Percentiles rank a stretch among this genome's conserved stretches.
phyloP scores from a whole-genome alignment of 2,888 invertebrate genomes.

The Caenorhabditis drosophilae region DNA sequence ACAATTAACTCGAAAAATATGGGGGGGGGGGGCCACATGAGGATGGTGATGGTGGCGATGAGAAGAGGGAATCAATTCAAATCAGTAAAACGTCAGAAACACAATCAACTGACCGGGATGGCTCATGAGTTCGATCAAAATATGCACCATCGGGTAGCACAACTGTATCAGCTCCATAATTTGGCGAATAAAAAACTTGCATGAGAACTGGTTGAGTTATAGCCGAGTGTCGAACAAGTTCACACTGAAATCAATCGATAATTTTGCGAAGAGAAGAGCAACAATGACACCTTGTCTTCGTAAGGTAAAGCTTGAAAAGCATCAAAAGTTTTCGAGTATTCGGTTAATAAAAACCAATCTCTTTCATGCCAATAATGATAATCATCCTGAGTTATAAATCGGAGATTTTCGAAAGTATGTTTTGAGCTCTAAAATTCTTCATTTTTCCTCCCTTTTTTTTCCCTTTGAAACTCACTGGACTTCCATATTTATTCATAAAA shows the following conservation, averaged over 20 bases:
- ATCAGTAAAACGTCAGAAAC: neutral
- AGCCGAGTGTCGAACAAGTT: slow-evolving; percentile 63
- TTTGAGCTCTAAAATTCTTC: slow-evolving; percentile 14
- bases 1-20: slow-evolving; percentile 27
- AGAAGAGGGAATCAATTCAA: no score
- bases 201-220: slow-evolving; percentile 65
- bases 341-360: slow-evolving; percentile 63
- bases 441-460: neutral
- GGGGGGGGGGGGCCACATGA: neutral
- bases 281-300: slow-evolving; percentile 61
- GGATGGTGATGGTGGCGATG: slow-evolving; percentile 7
- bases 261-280: no score
- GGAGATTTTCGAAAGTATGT: slow-evolving; percentile 36
- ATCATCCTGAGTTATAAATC: slow-evolving; percentile 55
- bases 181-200: slow-evolving; percentile 64
- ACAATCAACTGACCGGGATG: slow-evolving; percentile 48
- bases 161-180: slow-evolving; percentile 62
- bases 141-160: slow-evolving; percentile 66
- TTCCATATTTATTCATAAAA: slow-evolving; percentile 29
- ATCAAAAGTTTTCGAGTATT: slow-evolving; percentile 67
- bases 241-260: slow-evolving; percentile 59
- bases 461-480: slow-evolving; percentile 8
- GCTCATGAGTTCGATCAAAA: slow-evolving; percentile 63
- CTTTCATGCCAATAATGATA: slow-evolving; percentile 67
- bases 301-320: slow-evolving; percentile 56